Base-by-base conservation (phyloP, 2,113 vertebrate species). In the Tachysurus fulvidraco region DNA sequence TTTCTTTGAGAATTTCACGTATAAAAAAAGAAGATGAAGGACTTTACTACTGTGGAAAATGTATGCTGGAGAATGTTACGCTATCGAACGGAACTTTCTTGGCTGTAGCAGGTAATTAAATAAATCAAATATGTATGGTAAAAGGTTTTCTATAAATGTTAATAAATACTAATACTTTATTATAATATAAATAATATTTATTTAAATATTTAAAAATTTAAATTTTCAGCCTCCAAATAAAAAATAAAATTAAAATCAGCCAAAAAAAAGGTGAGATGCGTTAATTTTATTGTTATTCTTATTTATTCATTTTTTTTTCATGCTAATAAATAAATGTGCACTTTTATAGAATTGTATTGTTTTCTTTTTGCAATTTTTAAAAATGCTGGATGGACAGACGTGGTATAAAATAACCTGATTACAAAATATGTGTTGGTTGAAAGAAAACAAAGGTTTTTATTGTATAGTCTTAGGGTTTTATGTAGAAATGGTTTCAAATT, bases 31-130 rank as follows among this genome's bases (percentile, higher is more conserved):
- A 54, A n/a, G 23, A 54, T 17, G 84, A 36, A 67, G 84, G 84
- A 13, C 57, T 67, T 19, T 85, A 85, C 21, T 85, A 67, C 14
- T 85, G 84, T 80, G 84, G 41, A 57, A 25, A 65, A 41, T 54
- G 30, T n/a, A 44, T 16, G 4, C 12, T 59, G 50, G 30, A 36
- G 9, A 17, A 67, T 79, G 1, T 60, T 60, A 41, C 17, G 11
- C 0, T 81, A 60, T 57, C 78, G 3, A 60, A 19, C 23, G 78
- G 78, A 81, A 81, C 55, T 1, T 81, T 10, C 11, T 57, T 81
- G 78, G 55, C 54, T 60, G 55, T 81, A 41, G 12, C 54, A 81
- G 78, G 71, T 78, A 41, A 83, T 3, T 30, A 23, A 81, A 17
- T 81, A 25, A 9, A 54, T 16, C 23, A 25, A n/a, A 23, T 44